Percentiles rank a stretch among this genome's conserved stretches.
Conservation (phyloP, 2,797 vertebrate species). For the Gallinago solitaria region DNA sequence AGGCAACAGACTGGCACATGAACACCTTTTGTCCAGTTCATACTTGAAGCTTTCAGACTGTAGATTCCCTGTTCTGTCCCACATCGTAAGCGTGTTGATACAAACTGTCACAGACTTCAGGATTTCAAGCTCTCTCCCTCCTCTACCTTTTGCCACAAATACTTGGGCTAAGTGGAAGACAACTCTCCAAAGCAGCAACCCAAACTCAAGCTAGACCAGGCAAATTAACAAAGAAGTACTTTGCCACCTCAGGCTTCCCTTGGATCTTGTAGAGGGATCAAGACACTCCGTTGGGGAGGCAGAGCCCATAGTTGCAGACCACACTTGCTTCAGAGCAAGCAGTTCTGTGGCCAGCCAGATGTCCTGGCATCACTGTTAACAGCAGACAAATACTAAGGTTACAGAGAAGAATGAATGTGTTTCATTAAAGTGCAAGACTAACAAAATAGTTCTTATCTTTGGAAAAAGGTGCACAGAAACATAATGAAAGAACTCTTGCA, state of each 20-base stretch:
- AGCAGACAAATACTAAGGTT: background rate
- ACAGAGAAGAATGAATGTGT: background rate
- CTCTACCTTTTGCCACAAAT: background rate
- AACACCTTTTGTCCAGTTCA: background rate
- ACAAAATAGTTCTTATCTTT: background rate
- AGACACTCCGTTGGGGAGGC: background rate
- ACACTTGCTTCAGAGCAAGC: background rate
- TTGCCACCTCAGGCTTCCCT: background rate
- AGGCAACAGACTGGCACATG: background rate
- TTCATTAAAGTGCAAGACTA: background rate
- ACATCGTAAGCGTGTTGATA: background rate
- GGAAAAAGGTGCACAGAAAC: background rate
- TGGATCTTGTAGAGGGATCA: accelerated
- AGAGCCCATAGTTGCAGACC: background rate
- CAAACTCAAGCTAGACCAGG: background rate
- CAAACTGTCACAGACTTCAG: background rate
- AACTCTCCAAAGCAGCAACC: background rate
- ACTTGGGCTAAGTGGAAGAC: background rate
- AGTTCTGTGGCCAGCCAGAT: background rate
- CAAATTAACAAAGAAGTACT: background rate
- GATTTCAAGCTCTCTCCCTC: background rate
- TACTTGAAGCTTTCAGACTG: background rate
- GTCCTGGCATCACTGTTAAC: background rate
- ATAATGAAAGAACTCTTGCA: background rate
- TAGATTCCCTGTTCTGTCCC: background rate